Evolutionary conservation across 1,140 invertebrate species (phyloP), one percentile per base, ranked within the genome.

Genomic region (Drosophila miranda): DNA sequence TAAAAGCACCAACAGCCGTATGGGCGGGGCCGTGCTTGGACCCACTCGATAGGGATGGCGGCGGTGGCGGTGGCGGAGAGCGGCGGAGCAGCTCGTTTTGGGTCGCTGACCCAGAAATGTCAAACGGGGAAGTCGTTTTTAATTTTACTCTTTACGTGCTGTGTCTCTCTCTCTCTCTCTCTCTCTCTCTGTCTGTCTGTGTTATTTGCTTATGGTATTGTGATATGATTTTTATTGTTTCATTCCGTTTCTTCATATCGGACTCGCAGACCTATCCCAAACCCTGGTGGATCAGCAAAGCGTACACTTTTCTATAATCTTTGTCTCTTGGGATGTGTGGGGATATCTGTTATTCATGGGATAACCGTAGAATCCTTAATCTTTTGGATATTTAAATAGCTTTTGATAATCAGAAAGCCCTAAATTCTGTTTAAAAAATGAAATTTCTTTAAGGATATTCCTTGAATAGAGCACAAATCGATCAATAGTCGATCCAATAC

Each of bases 51-150:
- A 44, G 41, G 48, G 51, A 44, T 45, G 38, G 16, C 21, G 6
- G 49, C 30, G 21, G 21, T 45, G 38, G 16, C 28, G 6, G 28
- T 13, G 6, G 44, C 30, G 54, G 21, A 49, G 44, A 50, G 30
- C 43, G 41, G 51, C 60, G 48, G 78, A 42, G 75, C 48, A 58
- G 64, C 80, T 84, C 45, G 74, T 63, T 75, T 80, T 89, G 87
- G 88, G 88, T 89, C 88, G 79, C 87, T 89, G 88, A 89, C 88
- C 88, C 88, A 89, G 88, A 89, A 89, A 89, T 89, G 88, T 89
- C 88, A 89, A 68, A 89, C 60, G 72, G 77, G 77, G 75, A 89
- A 89, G 74, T 89, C 77, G 34, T 38, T 70, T 77, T 83, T 87
- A 77, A 87, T 87, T 87, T 71, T 38, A 51, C 46, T 56, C 57